These are phyloP conservation scores for Elymnias hypermnestra DNA, from an alignment of 1,140 invertebrate species.

Conservation along the genomic window DNA sequence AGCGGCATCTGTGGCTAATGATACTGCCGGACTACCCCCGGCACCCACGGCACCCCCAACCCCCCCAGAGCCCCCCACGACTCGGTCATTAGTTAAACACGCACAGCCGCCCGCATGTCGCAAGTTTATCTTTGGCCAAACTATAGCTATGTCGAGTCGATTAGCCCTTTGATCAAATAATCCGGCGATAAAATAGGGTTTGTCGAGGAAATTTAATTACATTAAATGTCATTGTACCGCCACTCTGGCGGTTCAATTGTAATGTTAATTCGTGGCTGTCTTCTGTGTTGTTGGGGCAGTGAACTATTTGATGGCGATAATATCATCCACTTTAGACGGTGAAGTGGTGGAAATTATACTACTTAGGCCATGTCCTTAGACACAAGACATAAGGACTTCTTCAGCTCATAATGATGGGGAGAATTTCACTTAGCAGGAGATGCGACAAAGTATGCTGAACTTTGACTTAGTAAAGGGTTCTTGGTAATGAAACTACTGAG, in stretches of 20 bases:
- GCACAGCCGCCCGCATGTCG: slow-evolving; percentile 70
- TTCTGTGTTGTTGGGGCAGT: too few species aligned
- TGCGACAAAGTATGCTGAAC: too few species aligned
- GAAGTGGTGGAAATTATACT: too few species aligned
- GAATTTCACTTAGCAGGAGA: too few species aligned
- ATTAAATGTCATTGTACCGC: slow-evolving; percentile 63
- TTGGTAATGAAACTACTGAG: too few species aligned
- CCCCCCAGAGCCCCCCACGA: slow-evolving; percentile 44
- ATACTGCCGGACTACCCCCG: slow-evolving; percentile 52
- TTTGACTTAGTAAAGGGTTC: too few species aligned
- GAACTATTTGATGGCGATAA: too few species aligned
- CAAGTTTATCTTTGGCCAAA: slow-evolving; percentile 73
- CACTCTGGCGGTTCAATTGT: slow-evolving; percentile 39
- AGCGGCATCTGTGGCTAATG: slow-evolving; percentile 72
- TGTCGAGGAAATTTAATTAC: slow-evolving; percentile 71
- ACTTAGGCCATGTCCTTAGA: too few species aligned
- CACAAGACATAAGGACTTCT: too few species aligned
- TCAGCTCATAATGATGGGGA: too few species aligned
- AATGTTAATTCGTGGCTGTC: slow-evolving; percentile 17
- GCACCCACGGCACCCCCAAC: slow-evolving; percentile 12
- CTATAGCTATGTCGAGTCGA: slow-evolving; percentile 68
- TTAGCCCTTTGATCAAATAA: slow-evolving; percentile 76
- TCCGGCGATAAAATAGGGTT: slow-evolving; percentile 70
- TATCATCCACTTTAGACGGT: too few species aligned
- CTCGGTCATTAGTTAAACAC: slow-evolving; percentile 74